A percentile compares a stretch with the other conserved stretches of the same genome.
Conservation (phyloP, 2,888 invertebrate species). For the Seira ritae region DNA sequence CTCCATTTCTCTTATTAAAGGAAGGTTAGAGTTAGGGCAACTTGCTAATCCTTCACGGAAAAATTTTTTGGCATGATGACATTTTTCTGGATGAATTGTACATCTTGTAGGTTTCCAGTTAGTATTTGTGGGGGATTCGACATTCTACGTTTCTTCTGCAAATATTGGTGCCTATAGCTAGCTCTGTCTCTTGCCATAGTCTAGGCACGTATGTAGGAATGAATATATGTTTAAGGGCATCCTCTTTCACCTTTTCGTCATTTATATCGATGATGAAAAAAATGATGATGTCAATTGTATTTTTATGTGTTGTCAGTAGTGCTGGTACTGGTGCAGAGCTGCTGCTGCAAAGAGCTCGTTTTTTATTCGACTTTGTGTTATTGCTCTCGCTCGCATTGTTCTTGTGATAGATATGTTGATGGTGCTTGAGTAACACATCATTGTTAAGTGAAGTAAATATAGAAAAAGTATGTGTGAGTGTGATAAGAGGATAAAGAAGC, state of each 20-base stretch:
- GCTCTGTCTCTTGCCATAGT: too few species aligned
- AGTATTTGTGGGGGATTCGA: too few species aligned
- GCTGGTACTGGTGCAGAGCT: too few species aligned
- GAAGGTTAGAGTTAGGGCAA: not conserved
- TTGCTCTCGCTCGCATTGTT: not conserved
- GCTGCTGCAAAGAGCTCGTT: not conserved
- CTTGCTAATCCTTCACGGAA: not conserved
- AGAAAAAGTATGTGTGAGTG: slow-evolving; percentile 54
- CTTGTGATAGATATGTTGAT: not conserved
- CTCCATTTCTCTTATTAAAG: too few species aligned
- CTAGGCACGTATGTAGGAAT: too few species aligned
- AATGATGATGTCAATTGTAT: not conserved
- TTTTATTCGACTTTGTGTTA: not conserved
- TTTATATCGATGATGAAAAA: not conserved
- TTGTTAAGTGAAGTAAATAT: slow-evolving; percentile 24
- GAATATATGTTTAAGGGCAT: too few species aligned
- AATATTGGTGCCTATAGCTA: too few species aligned
- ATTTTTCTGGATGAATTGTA: not conserved
- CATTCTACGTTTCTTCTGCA: too few species aligned
- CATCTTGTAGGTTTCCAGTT: too few species aligned
- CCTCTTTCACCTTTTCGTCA: not conserved
- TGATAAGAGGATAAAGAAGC: slow-evolving; percentile 60
- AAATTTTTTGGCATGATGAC: slow-evolving; percentile 10
- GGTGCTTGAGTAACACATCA: slow-evolving; percentile 3
- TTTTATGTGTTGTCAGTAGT: not conserved